phyloP scores from a whole-genome alignment of 2,888 invertebrate species.

The Melanostoma mellinum region DNA sequence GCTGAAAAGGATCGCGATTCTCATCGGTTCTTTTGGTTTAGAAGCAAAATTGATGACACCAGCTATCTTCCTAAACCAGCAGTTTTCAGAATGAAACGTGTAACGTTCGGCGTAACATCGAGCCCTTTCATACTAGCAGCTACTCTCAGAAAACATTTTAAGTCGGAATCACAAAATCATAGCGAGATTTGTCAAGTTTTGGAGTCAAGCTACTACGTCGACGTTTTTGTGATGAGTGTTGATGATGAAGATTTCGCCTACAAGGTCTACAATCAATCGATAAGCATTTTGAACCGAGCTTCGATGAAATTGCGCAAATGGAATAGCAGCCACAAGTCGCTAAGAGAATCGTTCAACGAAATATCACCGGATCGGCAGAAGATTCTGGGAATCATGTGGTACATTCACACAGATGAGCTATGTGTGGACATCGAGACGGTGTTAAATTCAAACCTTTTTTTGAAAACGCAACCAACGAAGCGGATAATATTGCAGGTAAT shows the following conservation, averaged over 20 bases:
- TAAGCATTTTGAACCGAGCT: conserved; percentile 3
- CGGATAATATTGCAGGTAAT: conserved; percentile 23
- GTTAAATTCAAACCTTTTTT: background rate
- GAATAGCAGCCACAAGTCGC: conserved; percentile 12
- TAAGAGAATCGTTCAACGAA: background rate
- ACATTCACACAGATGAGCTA: conserved; percentile 29
- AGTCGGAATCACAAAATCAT: too few species aligned
- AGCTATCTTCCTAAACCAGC: background rate
- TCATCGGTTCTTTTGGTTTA: conserved; percentile 33
- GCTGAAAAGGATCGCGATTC: conserved; percentile 15
- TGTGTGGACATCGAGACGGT: conserved; percentile 24
- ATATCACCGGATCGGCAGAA: too few species aligned
- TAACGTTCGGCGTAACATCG: conserved; percentile 31
- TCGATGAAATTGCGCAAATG: conserved; percentile 10
- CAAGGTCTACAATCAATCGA: background rate
- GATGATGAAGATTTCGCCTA: background rate
- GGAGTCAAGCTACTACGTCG: conserved; percentile 13
- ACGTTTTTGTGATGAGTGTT: conserved; percentile 14
- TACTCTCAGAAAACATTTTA: conserved; percentile 8
- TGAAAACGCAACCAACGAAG: conserved; percentile 11
- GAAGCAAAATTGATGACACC: conserved; percentile 15
- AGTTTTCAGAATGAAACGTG: conserved; percentile 14
- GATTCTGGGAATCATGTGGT: conserved; percentile 22
- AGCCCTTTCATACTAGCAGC: conserved; percentile 20
- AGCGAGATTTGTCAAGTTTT: conserved; percentile 3